These are phyloP conservation scores for Syrmaticus mikado DNA, from an alignment of 2,113 vertebrate genomes.

Conservation along the genomic window DNA sequence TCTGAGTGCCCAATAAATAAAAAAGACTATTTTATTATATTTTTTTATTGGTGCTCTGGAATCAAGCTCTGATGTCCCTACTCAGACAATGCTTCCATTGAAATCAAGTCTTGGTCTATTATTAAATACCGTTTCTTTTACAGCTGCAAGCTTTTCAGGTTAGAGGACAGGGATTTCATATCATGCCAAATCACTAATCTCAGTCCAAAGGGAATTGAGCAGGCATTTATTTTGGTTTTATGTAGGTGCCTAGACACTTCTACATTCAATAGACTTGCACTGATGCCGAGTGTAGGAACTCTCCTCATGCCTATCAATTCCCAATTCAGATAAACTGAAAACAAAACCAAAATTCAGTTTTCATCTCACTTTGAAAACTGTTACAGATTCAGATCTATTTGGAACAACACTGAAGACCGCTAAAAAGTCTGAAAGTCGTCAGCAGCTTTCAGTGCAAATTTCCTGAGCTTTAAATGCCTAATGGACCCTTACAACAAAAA, in stretches of 20 bases:
- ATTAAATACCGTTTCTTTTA: constrained; percentile 53
- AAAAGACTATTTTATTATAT: constrained; percentile 30
- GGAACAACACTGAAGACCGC: not conserved
- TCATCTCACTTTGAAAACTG: not conserved
- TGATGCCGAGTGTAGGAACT: not conserved
- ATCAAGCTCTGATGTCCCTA: constrained; percentile 53
- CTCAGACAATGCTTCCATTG: constrained; percentile 57
- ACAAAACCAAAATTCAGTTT: not conserved
- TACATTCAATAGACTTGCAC: not conserved
- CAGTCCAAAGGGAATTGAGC: constrained; percentile 11
- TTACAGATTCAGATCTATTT: not conserved
- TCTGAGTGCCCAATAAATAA: constrained; percentile 72
- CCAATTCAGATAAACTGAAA: not conserved
- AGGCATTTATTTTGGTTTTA: constrained; percentile 48
- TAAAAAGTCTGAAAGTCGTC: not conserved
- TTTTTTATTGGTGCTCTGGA: constrained; percentile 59
- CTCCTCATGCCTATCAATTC: not conserved
- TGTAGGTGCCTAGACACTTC: not conserved
- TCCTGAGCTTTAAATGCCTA: not conserved
- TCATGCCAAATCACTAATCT: constrained; percentile 48
- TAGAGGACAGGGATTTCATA: constrained; percentile 42
- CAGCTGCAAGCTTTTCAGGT: constrained; percentile 37
- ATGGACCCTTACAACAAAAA: not conserved
- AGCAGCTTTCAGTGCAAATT: not conserved
- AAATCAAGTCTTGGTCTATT: constrained; percentile 41